Conservation (phyloP, 35 echinoderm and acorn worm genomes). For the Eucidaris tribuloides region DNA sequence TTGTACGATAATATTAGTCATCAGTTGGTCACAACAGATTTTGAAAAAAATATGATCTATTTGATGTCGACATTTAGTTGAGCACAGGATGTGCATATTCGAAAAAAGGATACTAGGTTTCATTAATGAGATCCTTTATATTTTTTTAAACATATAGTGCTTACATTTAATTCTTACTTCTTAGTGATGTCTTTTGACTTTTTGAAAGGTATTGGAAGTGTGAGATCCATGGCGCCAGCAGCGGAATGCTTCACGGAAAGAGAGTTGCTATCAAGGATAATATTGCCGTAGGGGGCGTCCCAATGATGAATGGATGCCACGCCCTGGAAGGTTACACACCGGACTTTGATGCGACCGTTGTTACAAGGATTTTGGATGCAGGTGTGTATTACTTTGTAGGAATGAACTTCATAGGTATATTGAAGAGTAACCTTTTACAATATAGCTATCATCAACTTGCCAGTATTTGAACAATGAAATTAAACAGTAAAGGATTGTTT, state of each 20-base stretch:
- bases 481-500: not conserved
- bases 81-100: not conserved
- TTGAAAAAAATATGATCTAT: not conserved
- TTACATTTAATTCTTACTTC: not conserved
- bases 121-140: not conserved
- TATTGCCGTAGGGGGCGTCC: conserved; percentile 51
- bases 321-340: conserved; percentile 53
- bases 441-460: not conserved
- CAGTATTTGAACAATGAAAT: not conserved
- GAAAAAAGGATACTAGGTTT: not conserved
- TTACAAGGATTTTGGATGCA: conserved; percentile 60
- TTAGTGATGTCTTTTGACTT: not conserved
- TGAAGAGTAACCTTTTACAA: not conserved
- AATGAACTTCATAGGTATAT: not conserved
- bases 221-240: conserved; percentile 39
- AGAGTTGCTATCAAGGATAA: conserved; percentile 53
- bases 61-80: not conserved
- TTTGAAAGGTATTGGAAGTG: conserved; percentile 43
- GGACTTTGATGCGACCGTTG: conserved; percentile 61
- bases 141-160: not conserved
- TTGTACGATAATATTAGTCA: not conserved
- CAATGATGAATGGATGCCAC: conserved; percentile 62
- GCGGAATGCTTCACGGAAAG: conserved; percentile 44
- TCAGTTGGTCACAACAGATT: not conserved
- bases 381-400: conserved; percentile 12